Percentiles rank a stretch among this genome's conserved stretches.
Conservation (phyloP, 2,888 invertebrate genomes). For the Clostera curtula region DNA sequence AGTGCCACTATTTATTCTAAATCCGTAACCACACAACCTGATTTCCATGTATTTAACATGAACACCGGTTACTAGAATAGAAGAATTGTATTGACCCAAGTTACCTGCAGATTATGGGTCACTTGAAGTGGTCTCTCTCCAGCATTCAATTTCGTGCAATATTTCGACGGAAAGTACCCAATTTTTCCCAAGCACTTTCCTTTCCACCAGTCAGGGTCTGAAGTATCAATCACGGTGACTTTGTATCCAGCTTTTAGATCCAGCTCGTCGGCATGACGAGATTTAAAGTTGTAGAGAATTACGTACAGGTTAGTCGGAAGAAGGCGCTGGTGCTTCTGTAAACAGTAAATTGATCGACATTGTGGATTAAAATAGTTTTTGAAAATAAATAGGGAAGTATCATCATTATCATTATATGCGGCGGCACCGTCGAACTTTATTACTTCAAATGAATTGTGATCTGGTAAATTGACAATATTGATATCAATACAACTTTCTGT, state of each 20-base stretch:
- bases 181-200: conserved; percentile 93
- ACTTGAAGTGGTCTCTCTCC: conserved; percentile 95
- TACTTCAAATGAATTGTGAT: no score
- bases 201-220: conserved; percentile 98
- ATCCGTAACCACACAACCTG: no score
- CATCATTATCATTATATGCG: no score
- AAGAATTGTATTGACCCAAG: conserved; percentile 1
- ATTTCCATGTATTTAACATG: no score
- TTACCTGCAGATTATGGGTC: conserved; percentile 68
- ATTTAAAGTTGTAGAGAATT: conserved; percentile 95
- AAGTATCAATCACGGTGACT: conserved; percentile 94
- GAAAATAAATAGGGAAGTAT: no score
- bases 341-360: not conserved
- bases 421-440: no score
- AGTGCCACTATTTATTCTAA: no score
- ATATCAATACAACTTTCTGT: no score
- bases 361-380: not conserved
- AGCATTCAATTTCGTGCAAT: conserved; percentile 91
- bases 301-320: conserved; percentile 95
- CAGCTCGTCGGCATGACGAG: conserved; percentile 93
- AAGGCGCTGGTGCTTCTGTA: conserved; percentile 88
- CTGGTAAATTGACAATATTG: no score
- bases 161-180: conserved; percentile 96
- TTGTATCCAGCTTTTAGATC: conserved; percentile 94
- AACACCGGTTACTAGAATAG: conserved; percentile 2